Base-by-base conservation (phyloP, 2,113 vertebrate genomes). In the Saccopteryx bilineata region DNA sequence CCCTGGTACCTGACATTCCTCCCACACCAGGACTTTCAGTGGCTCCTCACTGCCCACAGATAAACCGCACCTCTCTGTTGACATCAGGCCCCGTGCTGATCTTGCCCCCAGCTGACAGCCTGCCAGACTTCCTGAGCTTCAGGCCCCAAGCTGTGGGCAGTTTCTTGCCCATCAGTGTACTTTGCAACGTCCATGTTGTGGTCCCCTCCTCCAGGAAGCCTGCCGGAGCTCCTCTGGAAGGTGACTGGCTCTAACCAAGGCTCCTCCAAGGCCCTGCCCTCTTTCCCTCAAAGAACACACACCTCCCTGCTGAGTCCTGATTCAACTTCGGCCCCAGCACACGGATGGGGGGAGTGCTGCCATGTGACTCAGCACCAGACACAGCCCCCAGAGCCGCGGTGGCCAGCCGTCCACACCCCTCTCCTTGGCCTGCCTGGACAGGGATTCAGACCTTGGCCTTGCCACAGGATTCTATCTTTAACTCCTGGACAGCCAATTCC, bases 381-480 rank as follows among this genome's bases (percentile, higher is more conserved):
- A 0, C 23, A 31, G 52, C 28, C 26, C 31, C 31, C 9, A 0
- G 94, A 84, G 66, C 58, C 2, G 39, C 0, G 0, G 50, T 0
- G 21, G 15, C 46, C 5, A 0, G 33, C 12, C 60, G 56, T 21
- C 88, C 76, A 65, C 68, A 11, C 74, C 83, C 65, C 11, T 52
- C 31, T 33, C 50, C n/a, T 8, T 0, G 26, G 93, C 71, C 65
- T 58, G 76, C n/a, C 39, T n/a, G 58, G 90, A 72, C 50, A 26
- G 82, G 76, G 65, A 26, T 9, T 14, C 81, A 88, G 81, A 85
- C 56, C 83, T 96, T 81, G 97, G 97, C 93, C 87, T 97, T 79
- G 96, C 97, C 97, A 84, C 95, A 92, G 94, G 78, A 87, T 68
- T 98, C 97, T 98, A 98, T 98, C 98, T 98, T 98, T 98, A 98